A percentile compares a stretch with the other conserved stretches of the same genome.
Conservation (phyloP, 2,888 invertebrate species). For the Troilus luridus region DNA sequence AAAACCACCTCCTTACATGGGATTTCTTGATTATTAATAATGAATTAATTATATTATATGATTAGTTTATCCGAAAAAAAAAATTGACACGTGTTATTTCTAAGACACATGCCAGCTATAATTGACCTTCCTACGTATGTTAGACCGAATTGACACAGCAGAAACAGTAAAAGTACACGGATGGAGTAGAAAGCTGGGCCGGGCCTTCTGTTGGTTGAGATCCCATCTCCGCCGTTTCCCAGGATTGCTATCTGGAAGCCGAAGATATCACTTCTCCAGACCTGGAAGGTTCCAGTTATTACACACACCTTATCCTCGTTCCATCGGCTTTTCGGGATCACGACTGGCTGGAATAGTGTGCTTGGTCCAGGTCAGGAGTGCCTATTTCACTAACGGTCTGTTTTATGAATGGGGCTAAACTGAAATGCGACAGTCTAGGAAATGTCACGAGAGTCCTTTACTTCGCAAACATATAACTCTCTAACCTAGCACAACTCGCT, state of each 20-base stretch:
- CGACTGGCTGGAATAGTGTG: background rate
- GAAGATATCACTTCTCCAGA: background rate
- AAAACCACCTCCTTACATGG: too few species aligned
- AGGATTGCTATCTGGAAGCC: background rate
- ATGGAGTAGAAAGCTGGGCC: background rate
- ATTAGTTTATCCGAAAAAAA: too few species aligned
- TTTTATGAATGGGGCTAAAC: background rate
- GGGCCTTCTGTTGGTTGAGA: background rate
- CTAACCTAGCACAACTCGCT: too few species aligned
- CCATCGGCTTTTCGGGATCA: background rate
- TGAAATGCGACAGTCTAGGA: background rate
- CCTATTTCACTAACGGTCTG: background rate
- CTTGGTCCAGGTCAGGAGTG: background rate
- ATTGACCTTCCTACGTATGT: too few species aligned
- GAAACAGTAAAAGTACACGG: background rate
- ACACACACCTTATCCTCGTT: background rate
- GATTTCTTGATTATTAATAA: too few species aligned
- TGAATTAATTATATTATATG: too few species aligned
- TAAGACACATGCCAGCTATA: too few species aligned
- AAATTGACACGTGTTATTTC: too few species aligned
- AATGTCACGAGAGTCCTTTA: background rate
- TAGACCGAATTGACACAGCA: background rate
- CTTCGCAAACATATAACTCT: too few species aligned
- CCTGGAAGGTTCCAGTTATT: conserved; percentile 5
- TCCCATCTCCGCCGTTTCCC: conserved; percentile 11